These are phyloP conservation scores for Dermatophagoides farinae DNA, from an alignment of 1,140 invertebrate species.

Conservation along the genomic window DNA sequence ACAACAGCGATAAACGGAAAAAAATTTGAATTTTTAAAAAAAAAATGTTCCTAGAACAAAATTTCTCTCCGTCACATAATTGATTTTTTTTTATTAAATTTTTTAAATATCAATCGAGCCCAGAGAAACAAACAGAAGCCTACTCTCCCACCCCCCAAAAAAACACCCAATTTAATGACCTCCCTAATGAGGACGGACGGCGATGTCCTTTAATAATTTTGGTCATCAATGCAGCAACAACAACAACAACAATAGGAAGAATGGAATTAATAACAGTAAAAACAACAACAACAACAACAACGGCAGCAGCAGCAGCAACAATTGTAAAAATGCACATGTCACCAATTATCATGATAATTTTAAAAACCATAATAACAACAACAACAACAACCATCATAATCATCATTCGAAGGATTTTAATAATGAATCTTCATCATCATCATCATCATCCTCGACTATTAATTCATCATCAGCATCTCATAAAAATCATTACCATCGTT, in stretches of 20 bases:
- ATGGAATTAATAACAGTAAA: neutral
- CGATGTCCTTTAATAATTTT: slow-evolving; percentile 7
- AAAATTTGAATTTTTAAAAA: no score
- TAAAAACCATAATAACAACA: neutral
- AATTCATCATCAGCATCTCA: neutral
- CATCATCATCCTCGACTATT: neutral
- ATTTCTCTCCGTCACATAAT: neutral
- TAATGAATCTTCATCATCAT: neutral
- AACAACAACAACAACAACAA: neutral
- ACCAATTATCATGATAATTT: neutral
- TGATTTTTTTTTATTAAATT: neutral
- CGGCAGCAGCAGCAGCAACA: neutral
- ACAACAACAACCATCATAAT: neutral
- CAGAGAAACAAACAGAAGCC: neutral
- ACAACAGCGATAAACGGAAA: no score
- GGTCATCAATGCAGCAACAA: neutral
- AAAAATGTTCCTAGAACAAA: no score
- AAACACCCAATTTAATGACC: neutral
- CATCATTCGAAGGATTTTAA: neutral
- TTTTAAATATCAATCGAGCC: no score
- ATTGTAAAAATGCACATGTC: neutral
- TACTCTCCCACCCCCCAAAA: neutral
- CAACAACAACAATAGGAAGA: neutral
- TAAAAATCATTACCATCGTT: neutral
- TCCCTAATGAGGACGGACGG: neutral